Evolutionary conservation across 1,140 invertebrate genomes (phyloP).

Genomic region (Apis mellifera): DNA sequence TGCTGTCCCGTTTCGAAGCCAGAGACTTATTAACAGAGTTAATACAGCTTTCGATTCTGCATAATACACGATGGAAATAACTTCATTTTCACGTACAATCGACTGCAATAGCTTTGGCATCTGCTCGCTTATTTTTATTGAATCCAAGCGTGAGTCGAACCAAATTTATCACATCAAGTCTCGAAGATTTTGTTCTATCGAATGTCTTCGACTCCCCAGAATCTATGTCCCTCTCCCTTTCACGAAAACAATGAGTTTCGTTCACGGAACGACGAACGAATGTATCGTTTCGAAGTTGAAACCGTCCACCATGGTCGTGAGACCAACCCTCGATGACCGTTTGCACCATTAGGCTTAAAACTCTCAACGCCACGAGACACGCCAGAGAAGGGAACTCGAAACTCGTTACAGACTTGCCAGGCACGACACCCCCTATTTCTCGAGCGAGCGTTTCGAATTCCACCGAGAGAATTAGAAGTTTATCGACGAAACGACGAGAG

Average conservation of each 20-base stretch:
- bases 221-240: too few species aligned
- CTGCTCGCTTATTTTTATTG: too few species aligned
- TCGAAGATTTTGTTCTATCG: too few species aligned
- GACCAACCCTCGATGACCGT: neutral
- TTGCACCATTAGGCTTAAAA: slow-evolving; percentile 6
- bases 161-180: too few species aligned
- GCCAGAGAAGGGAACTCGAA: neutral
- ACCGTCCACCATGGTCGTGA: neutral
- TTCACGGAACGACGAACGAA: neutral
- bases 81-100: too few species aligned
- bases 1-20: neutral
- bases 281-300: neutral
- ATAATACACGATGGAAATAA: neutral
- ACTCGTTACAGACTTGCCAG: slow-evolving; percentile 18
- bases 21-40: neutral
- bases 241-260: neutral
- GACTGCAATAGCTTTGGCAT: too few species aligned
- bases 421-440: neutral
- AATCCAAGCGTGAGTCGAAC: too few species aligned
- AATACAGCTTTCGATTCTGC: too few species aligned
- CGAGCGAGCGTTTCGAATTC: neutral
- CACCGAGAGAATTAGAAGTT: slow-evolving; percentile 30
- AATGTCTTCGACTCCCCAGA: too few species aligned
- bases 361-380: neutral
- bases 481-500: slow-evolving; percentile 7